These are phyloP conservation scores for Yasuhikotakia modesta DNA, from an alignment of 2,797 vertebrate species.

Conservation along the genomic window DNA sequence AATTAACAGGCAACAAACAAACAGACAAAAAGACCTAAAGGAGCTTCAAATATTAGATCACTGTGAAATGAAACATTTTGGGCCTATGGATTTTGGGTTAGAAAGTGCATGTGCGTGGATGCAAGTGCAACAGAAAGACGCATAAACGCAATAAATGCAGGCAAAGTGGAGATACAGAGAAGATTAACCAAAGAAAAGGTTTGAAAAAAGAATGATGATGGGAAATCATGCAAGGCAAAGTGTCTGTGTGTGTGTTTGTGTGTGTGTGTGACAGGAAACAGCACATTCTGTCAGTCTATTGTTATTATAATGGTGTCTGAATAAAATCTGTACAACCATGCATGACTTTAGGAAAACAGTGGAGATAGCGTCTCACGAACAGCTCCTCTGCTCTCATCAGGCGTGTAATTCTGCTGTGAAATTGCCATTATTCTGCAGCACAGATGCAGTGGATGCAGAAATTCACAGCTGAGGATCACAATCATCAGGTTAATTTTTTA, in stretches of 20 bases:
- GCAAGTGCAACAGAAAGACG: conserved; percentile 16
- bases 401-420: conserved; percentile 41
- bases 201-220: not conserved
- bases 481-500: conserved; percentile 14
- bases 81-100: conserved; percentile 32
- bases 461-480: conserved; percentile 20
- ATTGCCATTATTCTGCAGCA: conserved; percentile 33
- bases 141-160: conserved; percentile 18
- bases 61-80: conserved; percentile 36
- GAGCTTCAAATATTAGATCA: conserved; percentile 24
- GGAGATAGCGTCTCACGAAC: conserved; percentile 24
- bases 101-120: conserved; percentile 19
- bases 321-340: conserved; percentile 27
- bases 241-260: not conserved
- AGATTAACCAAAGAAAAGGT: conserved; percentile 14
- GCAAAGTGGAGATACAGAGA: conserved; percentile 12
- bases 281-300: conserved; percentile 4
- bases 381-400: conserved; percentile 24
- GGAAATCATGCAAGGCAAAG: conserved; percentile 32
- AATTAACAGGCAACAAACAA: conserved; percentile 50
- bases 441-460: not conserved
- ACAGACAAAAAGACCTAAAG: conserved; percentile 25
- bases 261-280: not conserved
- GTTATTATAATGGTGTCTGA: conserved; percentile 28
- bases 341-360: conserved; percentile 36